A percentile compares a stretch with the other conserved stretches of the same genome.
phyloP scores from a whole-genome alignment of 2,888 invertebrate species.

The Sthenelais limicola region DNA sequence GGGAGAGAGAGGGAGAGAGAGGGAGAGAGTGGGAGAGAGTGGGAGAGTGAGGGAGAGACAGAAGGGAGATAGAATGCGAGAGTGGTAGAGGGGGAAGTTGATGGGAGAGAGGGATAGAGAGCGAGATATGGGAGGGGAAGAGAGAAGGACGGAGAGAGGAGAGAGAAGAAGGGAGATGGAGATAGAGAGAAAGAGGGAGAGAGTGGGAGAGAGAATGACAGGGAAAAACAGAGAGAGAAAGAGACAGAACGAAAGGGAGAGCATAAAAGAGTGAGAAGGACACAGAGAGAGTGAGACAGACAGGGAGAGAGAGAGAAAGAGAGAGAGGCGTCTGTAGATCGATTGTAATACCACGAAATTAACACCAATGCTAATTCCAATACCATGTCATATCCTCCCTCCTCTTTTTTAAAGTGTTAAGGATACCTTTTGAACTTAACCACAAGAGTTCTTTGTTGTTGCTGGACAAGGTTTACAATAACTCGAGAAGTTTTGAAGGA shows the following conservation, averaged over 20 bases:
- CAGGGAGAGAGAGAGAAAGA: slow-evolving; percentile 32
- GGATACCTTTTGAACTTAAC: no score
- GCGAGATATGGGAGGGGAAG: not conserved
- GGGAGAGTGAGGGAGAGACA: slow-evolving; percentile 22
- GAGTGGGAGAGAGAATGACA: slow-evolving; percentile 32
- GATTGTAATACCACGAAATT: no score
- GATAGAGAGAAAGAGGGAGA: slow-evolving; percentile 32
- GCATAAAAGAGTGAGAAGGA: slow-evolving; percentile 17
- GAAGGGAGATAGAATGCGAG: not conserved
- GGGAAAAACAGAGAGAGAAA: no score
- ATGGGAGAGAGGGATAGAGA: not conserved
- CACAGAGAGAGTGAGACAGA: slow-evolving; percentile 32
- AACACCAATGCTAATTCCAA: no score
- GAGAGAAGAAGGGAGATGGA: slow-evolving; percentile 25
- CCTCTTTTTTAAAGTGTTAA: no score
- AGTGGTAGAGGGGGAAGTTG: not conserved
- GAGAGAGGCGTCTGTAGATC: slow-evolving; percentile 2
- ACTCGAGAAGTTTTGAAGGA: no score
- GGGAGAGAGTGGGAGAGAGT: slow-evolving; percentile 22
- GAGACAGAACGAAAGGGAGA: slow-evolving; percentile 32
- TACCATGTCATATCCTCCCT: no score
- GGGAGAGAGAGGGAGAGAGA: slow-evolving; percentile 26
- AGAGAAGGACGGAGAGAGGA: slow-evolving; percentile 3
- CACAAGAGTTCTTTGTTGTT: no score
- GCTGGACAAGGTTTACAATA: no score